Percentiles rank a stretch among this genome's conserved stretches.
These are phyloP conservation scores for Leuciscus idus DNA, from an alignment of 2,113 vertebrate species.

Conservation along the genomic window DNA sequence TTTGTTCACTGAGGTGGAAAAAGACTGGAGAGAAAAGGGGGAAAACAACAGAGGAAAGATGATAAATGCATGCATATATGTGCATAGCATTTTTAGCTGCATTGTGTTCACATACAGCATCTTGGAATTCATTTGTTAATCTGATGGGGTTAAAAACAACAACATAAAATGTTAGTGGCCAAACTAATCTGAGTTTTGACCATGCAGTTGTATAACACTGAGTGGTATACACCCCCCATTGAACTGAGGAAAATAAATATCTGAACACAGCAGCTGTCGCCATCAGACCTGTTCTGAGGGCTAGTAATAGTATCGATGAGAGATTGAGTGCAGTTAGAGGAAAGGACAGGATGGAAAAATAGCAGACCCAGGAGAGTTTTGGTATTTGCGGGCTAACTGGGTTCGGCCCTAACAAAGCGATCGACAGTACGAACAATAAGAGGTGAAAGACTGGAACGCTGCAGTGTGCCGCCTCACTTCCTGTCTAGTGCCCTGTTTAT, in stretches of 20 bases:
- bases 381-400: conserved; percentile 57
- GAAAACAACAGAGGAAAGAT: conserved; percentile 61
- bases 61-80: conserved; percentile 56
- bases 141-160: not conserved
- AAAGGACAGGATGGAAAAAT: conserved; percentile 34
- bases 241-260: not conserved
- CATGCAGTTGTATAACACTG: not conserved
- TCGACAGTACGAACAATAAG: conserved; percentile 70
- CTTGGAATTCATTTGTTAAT: not conserved
- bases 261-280: conserved; percentile 2
- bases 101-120: not conserved
- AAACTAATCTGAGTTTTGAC: not conserved
- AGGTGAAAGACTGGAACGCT: conserved; percentile 62
- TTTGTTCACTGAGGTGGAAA: conserved; percentile 49
- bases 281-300: not conserved
- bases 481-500: conserved; percentile 67
- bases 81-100: not conserved
- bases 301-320: conserved; percentile 48
- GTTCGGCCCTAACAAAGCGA: conserved; percentile 64
- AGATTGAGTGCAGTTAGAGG: conserved; percentile 38
- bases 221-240: not conserved
- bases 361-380: conserved; percentile 9
- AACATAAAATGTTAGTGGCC: not conserved
- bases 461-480: conserved; percentile 65
- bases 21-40: conserved; percentile 57